Conservation (phyloP, 2,113 vertebrate genomes). For the Chascanopsetta lugubris region DNA sequence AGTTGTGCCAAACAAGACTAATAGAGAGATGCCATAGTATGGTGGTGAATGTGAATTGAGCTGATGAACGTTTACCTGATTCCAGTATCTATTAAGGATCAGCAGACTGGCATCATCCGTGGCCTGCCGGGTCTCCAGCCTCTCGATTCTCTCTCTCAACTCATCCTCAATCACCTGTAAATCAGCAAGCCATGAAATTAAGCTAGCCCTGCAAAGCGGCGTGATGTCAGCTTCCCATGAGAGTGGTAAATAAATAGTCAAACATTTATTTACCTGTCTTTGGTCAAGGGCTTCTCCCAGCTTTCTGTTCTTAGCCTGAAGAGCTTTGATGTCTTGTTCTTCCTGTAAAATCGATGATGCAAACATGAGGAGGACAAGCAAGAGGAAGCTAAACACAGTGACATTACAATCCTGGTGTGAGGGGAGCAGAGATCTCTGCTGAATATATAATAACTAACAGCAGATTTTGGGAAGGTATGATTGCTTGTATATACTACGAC, state of each 20-base stretch:
- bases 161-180: constrained; percentile 95
- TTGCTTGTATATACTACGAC: too few relatives aligned
- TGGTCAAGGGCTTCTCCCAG: constrained; percentile 93
- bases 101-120: constrained; percentile 95
- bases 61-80: constrained; percentile 83
- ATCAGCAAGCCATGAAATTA: neutral
- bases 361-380: neutral
- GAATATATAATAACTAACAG: too few relatives aligned
- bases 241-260: neutral
- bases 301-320: constrained; percentile 94
- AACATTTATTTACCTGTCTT: constrained; percentile 77
- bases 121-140: constrained; percentile 93
- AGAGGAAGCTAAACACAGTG: neutral
- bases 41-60: too few relatives aligned
- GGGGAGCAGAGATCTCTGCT: too few relatives aligned
- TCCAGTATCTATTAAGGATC: constrained; percentile 97
- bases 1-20: too few relatives aligned
- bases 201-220: neutral
- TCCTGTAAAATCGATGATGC: constrained; percentile 80
- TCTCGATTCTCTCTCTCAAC: constrained; percentile 92
- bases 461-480: too few relatives aligned
- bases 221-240: neutral
- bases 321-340: constrained; percentile 94
- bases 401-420: neutral
- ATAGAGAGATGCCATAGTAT: too few relatives aligned